Evolutionary conservation across 2,113 vertebrate genomes (phyloP).

Genomic region (Brachypodius melanocephalos): DNA sequence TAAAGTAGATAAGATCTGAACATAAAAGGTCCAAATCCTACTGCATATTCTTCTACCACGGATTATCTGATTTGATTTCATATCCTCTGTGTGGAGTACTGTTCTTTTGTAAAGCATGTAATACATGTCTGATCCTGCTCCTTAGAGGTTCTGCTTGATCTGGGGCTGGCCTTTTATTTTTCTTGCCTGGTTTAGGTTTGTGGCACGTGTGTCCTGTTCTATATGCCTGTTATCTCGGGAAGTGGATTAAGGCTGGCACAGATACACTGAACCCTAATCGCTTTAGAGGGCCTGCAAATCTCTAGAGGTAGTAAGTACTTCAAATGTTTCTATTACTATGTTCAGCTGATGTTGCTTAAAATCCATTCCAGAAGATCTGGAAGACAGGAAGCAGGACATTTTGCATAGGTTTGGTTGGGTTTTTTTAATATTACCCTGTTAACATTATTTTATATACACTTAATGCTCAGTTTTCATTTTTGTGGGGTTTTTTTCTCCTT

Average conservation of each 20-base stretch:
- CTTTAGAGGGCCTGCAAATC: conserved; percentile 12
- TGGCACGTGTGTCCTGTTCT: conserved; percentile 8
- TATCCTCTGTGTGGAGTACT: not conserved
- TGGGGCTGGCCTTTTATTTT: not conserved
- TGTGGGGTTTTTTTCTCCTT: accelerated
- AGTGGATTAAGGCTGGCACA: conserved; percentile 28
- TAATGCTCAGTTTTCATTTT: not conserved
- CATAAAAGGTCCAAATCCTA: not conserved
- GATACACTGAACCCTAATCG: not conserved
- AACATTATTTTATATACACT: not conserved
- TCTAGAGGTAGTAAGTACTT: not conserved
- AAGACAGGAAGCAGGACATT: not conserved
- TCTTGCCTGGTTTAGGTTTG: conserved; percentile 1
- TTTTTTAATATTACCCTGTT: not conserved
- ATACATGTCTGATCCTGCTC: not conserved
- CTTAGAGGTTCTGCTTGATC: not conserved
- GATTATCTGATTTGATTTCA: not conserved
- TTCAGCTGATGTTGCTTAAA: conserved; percentile 16
- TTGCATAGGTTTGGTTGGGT: not conserved
- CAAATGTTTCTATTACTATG: not conserved
- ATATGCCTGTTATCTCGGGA: not conserved
- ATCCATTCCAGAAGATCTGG: not conserved
- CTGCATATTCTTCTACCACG: not conserved
- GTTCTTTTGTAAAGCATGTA: not conserved
- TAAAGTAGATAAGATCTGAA: not conserved